Conservation (phyloP, 1,140 invertebrate species). For the Drosophila sturtevanti region DNA sequence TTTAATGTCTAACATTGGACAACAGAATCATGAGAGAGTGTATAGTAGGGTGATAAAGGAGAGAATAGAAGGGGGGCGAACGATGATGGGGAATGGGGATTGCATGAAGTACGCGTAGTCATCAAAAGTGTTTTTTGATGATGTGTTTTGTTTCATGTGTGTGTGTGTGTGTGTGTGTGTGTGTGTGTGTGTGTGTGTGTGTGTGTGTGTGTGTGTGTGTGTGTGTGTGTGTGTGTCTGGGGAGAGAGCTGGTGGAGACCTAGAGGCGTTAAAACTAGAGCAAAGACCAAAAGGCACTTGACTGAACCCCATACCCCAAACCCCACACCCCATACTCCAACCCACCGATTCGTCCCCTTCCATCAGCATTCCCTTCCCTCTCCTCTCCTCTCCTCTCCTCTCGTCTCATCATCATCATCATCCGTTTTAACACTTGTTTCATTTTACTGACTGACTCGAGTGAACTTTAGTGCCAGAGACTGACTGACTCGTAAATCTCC, state of each 20-base stretch:
- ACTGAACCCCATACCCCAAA: too few species aligned
- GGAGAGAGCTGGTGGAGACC: slow-evolving; percentile 12
- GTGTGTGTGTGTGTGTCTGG: too few species aligned
- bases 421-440: not conserved
- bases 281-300: slow-evolving; percentile 39
- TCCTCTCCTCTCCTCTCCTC: not conserved
- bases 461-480: slow-evolving; percentile 4
- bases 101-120: slow-evolving; percentile 22
- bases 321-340: too few species aligned
- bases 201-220: too few species aligned
- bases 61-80: not conserved
- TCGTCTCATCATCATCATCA: not conserved
- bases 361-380: not conserved
- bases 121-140: slow-evolving; percentile 47
- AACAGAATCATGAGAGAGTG: not conserved
- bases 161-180: too few species aligned
- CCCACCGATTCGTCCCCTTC: too few species aligned
- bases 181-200: too few species aligned
- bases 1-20: slow-evolving; percentile 51
- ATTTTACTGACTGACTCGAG: not conserved
- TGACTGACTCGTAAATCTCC: slow-evolving; percentile 58
- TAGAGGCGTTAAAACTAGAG: slow-evolving; percentile 76
- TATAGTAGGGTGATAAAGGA: slow-evolving; percentile 18
- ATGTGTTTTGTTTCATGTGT: slow-evolving; percentile 39
- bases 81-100: not conserved